Evolutionary conservation across 1,140 invertebrate species (phyloP), one percentile per base, ranked within the genome.

Genomic region (Pentalonia nigronervosa): DNA sequence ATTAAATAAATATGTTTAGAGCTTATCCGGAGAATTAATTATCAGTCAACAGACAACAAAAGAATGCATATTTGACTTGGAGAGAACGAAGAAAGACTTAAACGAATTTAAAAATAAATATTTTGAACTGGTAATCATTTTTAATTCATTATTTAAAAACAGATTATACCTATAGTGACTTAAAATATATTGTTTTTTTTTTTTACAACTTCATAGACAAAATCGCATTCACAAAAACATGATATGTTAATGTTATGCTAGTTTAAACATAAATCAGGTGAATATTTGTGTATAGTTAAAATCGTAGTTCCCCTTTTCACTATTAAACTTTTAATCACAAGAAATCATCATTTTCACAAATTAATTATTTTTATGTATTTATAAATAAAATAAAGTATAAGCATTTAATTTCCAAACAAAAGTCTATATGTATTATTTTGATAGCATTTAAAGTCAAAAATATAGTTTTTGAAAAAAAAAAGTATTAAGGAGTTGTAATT

Each of bases 11-110:
- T 45, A 9, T 45, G 3, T 45, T 83, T 48, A 93, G 94, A 93
- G 67, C 48, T 83, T 94, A 60, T 90, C 93, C 9, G 93, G 94
- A 83, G 93, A 94, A 47, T 89, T 94, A 60, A 90, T 94, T 34
- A 94, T 94, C 88, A 94, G 94, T 50, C 87, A 94, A n/a, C 81
- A 93, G 34, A 84, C 47, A 25, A 56, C 47, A 41, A 84, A 53
- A 50, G 81, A 93, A 4, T 53, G 50, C 34, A 86, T 53, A 48
- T 86, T 93, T 60, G 48, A 53, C 25, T 41, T 93, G 36, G 91
- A 93, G 25, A 83, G n/a, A 93, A 86, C 91, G 25, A 93, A 93
- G 8, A 83, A 93, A 86, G 91, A 93, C 48, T 83, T 93, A 20
- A 50, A 93, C 36, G 91, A 93, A 86, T 93, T 53, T 56, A 93